A percentile compares a stretch with the other conserved stretches of the same genome.
These are phyloP conservation scores for Dryoscopus gambensis DNA, from an alignment of 2,113 vertebrate species.

Conservation along the genomic window DNA sequence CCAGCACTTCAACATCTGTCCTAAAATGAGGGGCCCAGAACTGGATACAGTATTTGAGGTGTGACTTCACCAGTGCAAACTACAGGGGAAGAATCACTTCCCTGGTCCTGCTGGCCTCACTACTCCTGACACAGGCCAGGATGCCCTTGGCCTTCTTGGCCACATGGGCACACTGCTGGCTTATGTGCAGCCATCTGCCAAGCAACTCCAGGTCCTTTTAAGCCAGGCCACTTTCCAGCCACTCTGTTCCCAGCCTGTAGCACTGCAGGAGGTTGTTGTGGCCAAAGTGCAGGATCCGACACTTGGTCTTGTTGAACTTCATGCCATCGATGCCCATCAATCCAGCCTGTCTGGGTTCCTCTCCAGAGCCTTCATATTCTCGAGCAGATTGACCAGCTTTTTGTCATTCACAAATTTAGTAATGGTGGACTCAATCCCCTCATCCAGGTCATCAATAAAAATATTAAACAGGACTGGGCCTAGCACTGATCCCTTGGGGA, in stretches of 20 bases:
- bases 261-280: background rate
- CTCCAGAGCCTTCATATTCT: background rate
- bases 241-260: background rate
- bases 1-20: background rate
- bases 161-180: background rate
- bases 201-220: background rate
- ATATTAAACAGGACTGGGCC: background rate
- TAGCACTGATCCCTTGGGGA: background rate
- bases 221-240: background rate
- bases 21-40: background rate
- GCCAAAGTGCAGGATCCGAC: background rate
- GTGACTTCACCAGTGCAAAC: too few relatives aligned
- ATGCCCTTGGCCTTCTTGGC: too few relatives aligned
- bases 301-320: background rate
- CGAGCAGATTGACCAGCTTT: background rate
- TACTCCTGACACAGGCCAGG: background rate
- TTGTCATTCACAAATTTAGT: background rate
- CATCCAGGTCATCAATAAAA: background rate
- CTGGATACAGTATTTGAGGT: fast-evolving
- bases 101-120: background rate
- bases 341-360: background rate
- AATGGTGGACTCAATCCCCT: too few relatives aligned
- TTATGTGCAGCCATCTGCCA: background rate
- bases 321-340: background rate
- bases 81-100: background rate